Conservation (phyloP, 2,797 vertebrate genomes). For the Sebastes miniatus region DNA sequence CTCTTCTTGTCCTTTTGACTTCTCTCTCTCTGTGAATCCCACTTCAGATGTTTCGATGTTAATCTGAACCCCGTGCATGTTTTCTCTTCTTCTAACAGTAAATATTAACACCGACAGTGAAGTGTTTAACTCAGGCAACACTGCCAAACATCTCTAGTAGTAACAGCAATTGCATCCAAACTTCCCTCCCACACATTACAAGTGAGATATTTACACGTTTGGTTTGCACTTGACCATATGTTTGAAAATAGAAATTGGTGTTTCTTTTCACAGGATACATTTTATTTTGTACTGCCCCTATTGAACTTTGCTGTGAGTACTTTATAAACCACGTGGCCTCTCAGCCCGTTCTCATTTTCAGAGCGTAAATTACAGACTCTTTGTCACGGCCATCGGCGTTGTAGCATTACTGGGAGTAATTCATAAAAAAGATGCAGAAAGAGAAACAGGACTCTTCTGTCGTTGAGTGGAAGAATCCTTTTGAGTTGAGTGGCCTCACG, state of each 20-base stretch:
- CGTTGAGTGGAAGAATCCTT: no score
- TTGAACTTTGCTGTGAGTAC: neutral
- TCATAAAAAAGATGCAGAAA: no score
- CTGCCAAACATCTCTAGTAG: neutral
- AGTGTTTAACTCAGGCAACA: neutral
- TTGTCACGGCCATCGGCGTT: no score
- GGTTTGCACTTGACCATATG: neutral
- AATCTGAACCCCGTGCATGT: neutral
- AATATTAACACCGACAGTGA: neutral
- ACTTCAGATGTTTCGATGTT: neutral
- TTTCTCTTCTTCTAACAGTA: neutral
- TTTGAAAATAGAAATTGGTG: neutral
- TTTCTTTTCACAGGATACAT: neutral
- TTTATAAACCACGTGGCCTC: neutral
- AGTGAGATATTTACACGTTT: neutral
- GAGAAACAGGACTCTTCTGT: no score
- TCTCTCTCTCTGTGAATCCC: neutral
- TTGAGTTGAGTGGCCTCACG: no score
- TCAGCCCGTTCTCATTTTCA: no score
- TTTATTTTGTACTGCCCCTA: neutral
- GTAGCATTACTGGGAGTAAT: no score
- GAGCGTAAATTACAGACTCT: no score
- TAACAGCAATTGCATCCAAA: neutral
- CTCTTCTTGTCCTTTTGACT: slow-evolving; percentile 25
- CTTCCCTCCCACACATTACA: neutral